phyloP scores from a whole-genome alignment of 2,888 invertebrate genomes.

The Eubasilissa splendida region DNA sequence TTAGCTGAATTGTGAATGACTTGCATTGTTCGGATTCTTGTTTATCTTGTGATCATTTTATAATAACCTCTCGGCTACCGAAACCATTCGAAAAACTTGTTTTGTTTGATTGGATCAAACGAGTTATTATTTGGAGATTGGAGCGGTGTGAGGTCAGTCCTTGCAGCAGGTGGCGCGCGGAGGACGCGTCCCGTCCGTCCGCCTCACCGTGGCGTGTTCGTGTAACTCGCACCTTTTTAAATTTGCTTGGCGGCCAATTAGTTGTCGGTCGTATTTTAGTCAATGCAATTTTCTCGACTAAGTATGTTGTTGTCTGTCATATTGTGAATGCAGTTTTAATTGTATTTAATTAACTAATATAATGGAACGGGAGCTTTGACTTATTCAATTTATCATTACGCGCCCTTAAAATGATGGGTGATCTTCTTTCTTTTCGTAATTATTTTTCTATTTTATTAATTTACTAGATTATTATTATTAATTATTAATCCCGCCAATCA shows the following conservation, averaged over 20 bases:
- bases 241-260: constrained; percentile 3
- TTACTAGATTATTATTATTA: no score
- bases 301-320: no score
- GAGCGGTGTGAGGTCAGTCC: not conserved
- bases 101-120: not conserved
- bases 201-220: not conserved
- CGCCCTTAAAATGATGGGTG: no score
- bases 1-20: constrained; percentile 17
- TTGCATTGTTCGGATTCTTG: not conserved
- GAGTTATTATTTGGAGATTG: not conserved
- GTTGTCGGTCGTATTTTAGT: not conserved
- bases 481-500: no score
- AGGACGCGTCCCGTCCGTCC: no score
- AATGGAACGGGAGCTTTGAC: no score
- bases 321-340: no score
- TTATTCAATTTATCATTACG: no score
- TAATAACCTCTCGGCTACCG: constrained; percentile 23
- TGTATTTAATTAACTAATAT: no score
- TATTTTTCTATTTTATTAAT: no score
- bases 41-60: constrained; percentile 13
- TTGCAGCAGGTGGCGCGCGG: not conserved
- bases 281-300: not conserved
- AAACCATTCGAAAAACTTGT: constrained; percentile 7
- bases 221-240: constrained; percentile 1
- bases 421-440: no score